A percentile compares a stretch with the other conserved stretches of the same genome.
phyloP scores from a whole-genome alignment of 2,113 vertebrate species.

The Tyto alba region DNA sequence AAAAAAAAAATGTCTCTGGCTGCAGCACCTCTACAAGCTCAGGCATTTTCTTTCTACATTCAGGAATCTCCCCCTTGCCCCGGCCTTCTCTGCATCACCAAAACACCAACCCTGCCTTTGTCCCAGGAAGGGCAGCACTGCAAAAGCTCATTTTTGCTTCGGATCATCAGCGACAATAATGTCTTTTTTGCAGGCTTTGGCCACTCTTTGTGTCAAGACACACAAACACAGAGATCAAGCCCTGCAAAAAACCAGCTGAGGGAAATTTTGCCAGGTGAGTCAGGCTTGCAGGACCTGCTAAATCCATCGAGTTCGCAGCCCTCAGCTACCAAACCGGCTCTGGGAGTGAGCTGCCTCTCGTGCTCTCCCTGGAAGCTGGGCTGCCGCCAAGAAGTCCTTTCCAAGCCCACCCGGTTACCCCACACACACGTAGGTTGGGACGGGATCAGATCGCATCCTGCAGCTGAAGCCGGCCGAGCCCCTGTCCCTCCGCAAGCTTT shows the following conservation, averaged over 20 bases:
- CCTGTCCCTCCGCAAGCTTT: neutral
- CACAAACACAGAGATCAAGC: neutral
- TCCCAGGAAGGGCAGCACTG: neutral
- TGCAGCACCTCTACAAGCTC: too few relatives aligned
- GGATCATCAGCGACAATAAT: rapidly evolving
- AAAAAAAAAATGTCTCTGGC: rapidly evolving
- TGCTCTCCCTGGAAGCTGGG: neutral
- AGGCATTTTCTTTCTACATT: neutral
- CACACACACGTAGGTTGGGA: rapidly evolving
- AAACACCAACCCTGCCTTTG: neutral
- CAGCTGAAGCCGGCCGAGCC: neutral
- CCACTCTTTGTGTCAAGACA: neutral
- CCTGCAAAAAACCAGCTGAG: neutral
- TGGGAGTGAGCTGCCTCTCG: neutral
- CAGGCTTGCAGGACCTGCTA: rapidly evolving
- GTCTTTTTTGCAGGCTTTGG: neutral
- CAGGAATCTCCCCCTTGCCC: neutral
- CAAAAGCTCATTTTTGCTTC: neutral
- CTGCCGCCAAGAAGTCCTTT: neutral
- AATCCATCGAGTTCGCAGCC: neutral
- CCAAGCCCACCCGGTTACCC: neutral
- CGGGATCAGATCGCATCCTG: rapidly evolving
- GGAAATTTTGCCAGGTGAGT: neutral
- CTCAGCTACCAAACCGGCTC: neutral
- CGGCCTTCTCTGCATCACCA: neutral